Percentiles rank a stretch among this genome's conserved stretches.
Evolutionary conservation across 2,888 invertebrate species (phyloP).

Genomic region (Brachyptera risi): DNA sequence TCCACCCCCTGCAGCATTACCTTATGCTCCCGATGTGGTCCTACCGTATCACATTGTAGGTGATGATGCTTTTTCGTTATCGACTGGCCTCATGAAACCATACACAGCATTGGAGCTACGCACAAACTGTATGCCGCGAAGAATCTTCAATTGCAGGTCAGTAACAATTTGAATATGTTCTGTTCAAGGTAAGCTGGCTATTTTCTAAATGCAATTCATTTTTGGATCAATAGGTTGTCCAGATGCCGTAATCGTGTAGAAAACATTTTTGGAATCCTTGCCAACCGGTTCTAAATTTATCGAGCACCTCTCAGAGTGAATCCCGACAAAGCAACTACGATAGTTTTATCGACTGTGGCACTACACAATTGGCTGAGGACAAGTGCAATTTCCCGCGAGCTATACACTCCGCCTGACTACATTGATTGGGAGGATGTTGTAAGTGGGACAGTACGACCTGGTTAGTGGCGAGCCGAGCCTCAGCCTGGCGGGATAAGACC

Average conservation of each 20-base stretch:
- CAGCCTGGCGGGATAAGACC: no score
- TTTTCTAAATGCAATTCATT: no score
- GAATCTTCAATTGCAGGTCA: neutral
- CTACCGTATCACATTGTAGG: neutral
- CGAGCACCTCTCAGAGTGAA: neutral
- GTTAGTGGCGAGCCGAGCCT: no score
- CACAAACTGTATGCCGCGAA: no score
- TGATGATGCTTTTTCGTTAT: neutral
- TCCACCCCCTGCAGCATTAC: neutral
- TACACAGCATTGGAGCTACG: no score
- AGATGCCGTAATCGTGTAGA: neutral
- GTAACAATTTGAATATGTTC: no score
- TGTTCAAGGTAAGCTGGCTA: no score
- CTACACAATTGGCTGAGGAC: slow-evolving; percentile 8
- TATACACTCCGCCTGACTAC: neutral
- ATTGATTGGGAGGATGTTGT: slow-evolving; percentile 1
- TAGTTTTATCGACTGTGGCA: neutral
- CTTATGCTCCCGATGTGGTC: neutral
- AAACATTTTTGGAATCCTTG: neutral
- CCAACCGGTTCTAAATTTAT: slow-evolving; percentile 8
- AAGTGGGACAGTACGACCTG: no score
- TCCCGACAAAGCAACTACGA: neutral
- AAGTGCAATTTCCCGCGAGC: neutral
- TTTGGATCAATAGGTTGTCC: neutral
- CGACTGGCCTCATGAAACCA: neutral